Percentiles rank a stretch among this genome's conserved stretches.
These are phyloP conservation scores for Magallana gigas DNA, from an alignment of 1,140 invertebrate genomes.

Conservation along the genomic window DNA sequence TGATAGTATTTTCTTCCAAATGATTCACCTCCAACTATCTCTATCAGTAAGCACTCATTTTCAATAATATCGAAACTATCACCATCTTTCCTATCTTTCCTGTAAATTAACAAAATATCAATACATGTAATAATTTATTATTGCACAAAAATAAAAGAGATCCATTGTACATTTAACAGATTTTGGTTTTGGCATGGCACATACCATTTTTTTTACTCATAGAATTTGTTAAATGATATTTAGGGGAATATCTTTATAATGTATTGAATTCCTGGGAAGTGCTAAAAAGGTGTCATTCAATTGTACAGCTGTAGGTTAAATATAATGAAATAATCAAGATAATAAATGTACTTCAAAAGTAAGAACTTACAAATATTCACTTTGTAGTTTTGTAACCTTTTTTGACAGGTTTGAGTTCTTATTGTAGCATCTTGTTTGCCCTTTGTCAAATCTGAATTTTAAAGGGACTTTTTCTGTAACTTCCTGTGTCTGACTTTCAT, in stretches of 20 bases:
- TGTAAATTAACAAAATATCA: not conserved
- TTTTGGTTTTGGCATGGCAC: not conserved
- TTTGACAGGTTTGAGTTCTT: not conserved
- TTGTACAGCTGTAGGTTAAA: too few species aligned
- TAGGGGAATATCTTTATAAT: too few species aligned
- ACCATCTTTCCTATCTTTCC: not conserved
- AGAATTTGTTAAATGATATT: too few species aligned
- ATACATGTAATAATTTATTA: not conserved
- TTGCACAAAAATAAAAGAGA: not conserved
- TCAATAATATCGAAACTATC: not conserved
- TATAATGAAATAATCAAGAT: not conserved
- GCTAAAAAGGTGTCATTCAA: too few species aligned
- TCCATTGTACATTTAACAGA: not conserved
- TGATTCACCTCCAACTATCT: not conserved
- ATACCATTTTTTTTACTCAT: too few species aligned
- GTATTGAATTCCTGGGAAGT: too few species aligned
- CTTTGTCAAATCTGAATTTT: not conserved
- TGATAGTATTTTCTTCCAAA: not conserved
- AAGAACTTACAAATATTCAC: not conserved
- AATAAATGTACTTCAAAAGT: not conserved
- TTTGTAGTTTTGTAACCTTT: not conserved
- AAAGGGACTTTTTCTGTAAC: not conserved
- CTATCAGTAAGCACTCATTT: not conserved
- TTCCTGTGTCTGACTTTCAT: not conserved
- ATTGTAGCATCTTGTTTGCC: conserved; percentile 22